Evolutionary conservation across 2,113 vertebrate genomes (phyloP).

Genomic region (Mus musculus): DNA sequence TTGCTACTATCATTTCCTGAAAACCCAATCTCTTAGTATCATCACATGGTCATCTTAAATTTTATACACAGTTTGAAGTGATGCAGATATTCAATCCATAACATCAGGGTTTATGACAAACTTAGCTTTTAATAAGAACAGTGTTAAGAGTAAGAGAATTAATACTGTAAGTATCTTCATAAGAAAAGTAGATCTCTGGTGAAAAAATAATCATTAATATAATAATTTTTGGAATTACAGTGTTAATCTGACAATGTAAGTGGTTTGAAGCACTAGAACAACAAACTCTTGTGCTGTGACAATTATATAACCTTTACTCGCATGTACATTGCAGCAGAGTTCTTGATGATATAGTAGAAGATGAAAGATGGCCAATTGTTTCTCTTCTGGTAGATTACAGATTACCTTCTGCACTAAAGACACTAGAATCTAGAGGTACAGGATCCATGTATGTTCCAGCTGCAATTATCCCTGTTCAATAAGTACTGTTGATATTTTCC

Average conservation of each 20-base stretch:
- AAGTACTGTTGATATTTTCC: neutral
- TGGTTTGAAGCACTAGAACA: neutral
- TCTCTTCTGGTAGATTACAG: neutral
- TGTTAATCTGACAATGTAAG: neutral
- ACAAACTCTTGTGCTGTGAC: too few relatives aligned
- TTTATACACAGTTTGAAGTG: neutral
- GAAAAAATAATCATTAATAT: neutral
- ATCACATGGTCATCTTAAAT: too few relatives aligned
- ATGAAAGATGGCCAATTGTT: too few relatives aligned
- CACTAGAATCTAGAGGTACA: neutral
- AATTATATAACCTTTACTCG: too few relatives aligned
- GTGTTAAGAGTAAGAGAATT: neutral
- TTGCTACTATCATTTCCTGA: neutral
- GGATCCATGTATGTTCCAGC: neutral
- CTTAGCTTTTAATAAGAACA: neutral
- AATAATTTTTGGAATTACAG: neutral
- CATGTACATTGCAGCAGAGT: neutral
- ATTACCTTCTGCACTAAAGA: neutral
- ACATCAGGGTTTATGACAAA: neutral
- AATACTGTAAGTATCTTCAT: neutral
- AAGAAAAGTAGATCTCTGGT: neutral
- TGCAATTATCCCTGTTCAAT: neutral
- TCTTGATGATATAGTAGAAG: neutral
- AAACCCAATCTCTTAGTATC: accelerated
- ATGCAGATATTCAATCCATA: neutral